Conservation (phyloP, 2,888 invertebrate species). For the Tinea pellionella region DNA sequence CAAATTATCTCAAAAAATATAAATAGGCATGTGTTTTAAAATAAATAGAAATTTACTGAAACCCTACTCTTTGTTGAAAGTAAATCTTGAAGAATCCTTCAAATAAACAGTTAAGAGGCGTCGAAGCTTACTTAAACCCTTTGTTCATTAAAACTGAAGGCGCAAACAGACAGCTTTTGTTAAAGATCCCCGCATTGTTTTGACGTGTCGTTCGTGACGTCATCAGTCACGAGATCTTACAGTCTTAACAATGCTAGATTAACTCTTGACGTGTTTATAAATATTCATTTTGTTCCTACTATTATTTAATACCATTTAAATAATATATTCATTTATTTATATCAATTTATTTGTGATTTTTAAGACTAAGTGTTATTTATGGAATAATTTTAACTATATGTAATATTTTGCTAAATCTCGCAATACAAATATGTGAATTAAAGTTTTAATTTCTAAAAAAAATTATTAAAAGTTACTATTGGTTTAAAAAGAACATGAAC, state of each 20-base stretch:
- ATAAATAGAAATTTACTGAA: not conserved
- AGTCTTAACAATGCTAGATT: conserved; percentile 63
- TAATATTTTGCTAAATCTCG: too few species aligned
- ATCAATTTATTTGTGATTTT: too few species aligned
- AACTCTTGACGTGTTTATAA: conserved; percentile 67
- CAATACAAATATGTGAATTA: too few species aligned
- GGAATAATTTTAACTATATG: too few species aligned
- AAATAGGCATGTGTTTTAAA: too few species aligned
- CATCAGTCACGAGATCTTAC: conserved; percentile 57
- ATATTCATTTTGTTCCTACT: conserved; percentile 49
- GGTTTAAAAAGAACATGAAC: too few species aligned
- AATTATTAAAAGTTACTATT: too few species aligned
- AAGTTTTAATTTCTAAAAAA: too few species aligned
- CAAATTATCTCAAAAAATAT: too few species aligned
- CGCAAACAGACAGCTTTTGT: conserved; percentile 12
- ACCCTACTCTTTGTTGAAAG: not conserved
- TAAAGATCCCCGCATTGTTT: conserved; percentile 50
- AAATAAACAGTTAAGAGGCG: conserved; percentile 37
- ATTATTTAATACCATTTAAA: too few species aligned
- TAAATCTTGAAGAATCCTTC: conserved; percentile 29
- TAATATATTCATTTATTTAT: too few species aligned
- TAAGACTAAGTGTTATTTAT: too few species aligned
- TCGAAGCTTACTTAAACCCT: conserved; percentile 52
- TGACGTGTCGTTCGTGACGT: conserved; percentile 28
- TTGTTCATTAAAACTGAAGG: conserved; percentile 45